A percentile compares a stretch with the other conserved stretches of the same genome.
phyloP scores from a whole-genome alignment of 1,140 invertebrate genomes.

The Orchestia grillus region DNA sequence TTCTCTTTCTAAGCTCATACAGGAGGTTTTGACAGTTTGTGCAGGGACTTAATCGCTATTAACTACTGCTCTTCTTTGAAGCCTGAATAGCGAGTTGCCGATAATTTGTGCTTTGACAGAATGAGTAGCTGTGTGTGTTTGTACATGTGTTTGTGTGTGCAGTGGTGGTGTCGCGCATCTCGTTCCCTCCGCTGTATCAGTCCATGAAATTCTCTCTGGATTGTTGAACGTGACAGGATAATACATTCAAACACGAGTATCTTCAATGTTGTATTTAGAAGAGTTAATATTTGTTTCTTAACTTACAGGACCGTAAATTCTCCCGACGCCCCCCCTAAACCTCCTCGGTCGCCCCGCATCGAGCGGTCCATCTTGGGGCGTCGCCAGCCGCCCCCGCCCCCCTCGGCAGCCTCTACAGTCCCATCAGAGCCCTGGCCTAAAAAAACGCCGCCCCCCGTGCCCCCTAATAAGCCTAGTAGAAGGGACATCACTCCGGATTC shows the following conservation, averaged over 20 bases:
- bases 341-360: slow-evolving; percentile 36
- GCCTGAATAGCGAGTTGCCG: not conserved
- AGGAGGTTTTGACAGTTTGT: too few species aligned
- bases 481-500: not conserved
- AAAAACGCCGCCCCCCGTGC: slow-evolving; percentile 13
- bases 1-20: too few species aligned
- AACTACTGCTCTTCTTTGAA: not conserved
- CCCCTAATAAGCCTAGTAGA: slow-evolving; percentile 12
- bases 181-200: not conserved
- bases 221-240: not conserved
- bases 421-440: not conserved
- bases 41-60: not conserved
- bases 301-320: slow-evolving; percentile 14
- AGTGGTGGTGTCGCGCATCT: not conserved
- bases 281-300: not conserved
- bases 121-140: too few species aligned
- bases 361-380: slow-evolving; percentile 4
- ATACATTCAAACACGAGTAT: too few species aligned
- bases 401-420: not conserved
- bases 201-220: not conserved
- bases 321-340: slow-evolving; percentile 8
- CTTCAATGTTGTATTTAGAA: too few species aligned
- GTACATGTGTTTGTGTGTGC: too few species aligned
- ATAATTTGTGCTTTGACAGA: not conserved
- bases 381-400: not conserved